phyloP scores from a whole-genome alignment of 1,140 invertebrate species.

The Pachyrhynchus sulphureomaculatus region DNA sequence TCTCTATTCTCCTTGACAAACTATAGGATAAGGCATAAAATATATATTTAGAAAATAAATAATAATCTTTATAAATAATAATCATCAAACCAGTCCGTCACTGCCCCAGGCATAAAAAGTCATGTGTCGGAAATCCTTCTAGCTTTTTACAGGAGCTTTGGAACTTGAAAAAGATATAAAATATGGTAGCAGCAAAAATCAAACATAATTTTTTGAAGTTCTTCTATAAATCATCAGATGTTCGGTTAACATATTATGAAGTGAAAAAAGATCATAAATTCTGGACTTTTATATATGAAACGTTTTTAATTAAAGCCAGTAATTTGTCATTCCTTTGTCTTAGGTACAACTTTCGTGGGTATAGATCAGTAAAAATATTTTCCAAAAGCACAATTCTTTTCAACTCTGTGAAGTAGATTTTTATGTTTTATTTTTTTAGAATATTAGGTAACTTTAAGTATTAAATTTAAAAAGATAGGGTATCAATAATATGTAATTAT shows the following conservation, averaged over 20 bases:
- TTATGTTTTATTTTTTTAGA: no score
- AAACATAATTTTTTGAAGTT: slow-evolving; percentile 20
- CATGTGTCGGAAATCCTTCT: slow-evolving; percentile 15
- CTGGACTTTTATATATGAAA: slow-evolving; percentile 18
- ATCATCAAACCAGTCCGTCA: background rate
- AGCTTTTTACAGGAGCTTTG: slow-evolving; percentile 14
- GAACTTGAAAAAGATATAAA: slow-evolving; percentile 16
- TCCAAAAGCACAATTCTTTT: no score
- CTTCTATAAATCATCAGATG: slow-evolving; percentile 17
- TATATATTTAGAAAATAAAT: no score
- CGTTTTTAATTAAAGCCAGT: slow-evolving; percentile 18
- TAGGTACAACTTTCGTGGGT: slow-evolving; percentile 3
- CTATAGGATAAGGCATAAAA: no score
- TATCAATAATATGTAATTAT: no score
- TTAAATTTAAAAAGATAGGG: no score
- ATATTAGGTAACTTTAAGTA: no score
- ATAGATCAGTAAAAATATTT: background rate
- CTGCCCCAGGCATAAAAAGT: slow-evolving; percentile 6
- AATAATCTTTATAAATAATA: no score
- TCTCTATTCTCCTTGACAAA: no score
- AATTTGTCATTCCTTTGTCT: slow-evolving; percentile 21
- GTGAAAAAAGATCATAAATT: slow-evolving; percentile 11
- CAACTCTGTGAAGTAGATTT: no score
- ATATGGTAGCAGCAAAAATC: slow-evolving; percentile 22
- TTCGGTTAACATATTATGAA: slow-evolving; percentile 8